A percentile compares a stretch with the other conserved stretches of the same genome.
phyloP scores from a whole-genome alignment of 2,797 vertebrate genomes.

The Aselliscus stoliczkanus region DNA sequence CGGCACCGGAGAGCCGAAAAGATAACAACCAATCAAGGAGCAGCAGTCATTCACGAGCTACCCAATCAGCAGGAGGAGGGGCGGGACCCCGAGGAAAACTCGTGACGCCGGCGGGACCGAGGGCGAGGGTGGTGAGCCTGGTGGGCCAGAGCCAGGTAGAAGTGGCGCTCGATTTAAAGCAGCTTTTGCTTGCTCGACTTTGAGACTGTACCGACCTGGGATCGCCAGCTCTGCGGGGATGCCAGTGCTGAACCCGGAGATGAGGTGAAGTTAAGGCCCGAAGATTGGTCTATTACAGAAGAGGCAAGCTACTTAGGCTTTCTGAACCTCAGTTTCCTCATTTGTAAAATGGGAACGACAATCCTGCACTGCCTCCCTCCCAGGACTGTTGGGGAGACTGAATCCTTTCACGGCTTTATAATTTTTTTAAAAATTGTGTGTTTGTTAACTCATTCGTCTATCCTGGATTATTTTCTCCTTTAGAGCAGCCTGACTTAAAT shows the following conservation, averaged over 20 bases:
- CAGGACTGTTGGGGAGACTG: neutral
- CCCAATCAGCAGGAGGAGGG: conserved; percentile 7
- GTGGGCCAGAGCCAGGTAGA: accelerated
- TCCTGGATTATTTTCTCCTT: neutral
- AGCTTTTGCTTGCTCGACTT: accelerated
- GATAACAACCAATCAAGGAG: conserved; percentile 44
- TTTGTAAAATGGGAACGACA: neutral
- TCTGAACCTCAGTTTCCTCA: neutral
- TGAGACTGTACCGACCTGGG: accelerated
- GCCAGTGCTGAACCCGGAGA: neutral
- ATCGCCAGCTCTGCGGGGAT: accelerated
- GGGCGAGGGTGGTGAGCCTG: accelerated
- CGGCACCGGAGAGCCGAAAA: neutral
- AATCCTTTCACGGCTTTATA: neutral
- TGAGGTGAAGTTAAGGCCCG: neutral
- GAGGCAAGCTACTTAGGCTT: neutral
- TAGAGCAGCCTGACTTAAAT: neutral
- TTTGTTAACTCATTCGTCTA: neutral
- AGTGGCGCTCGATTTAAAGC: neutral
- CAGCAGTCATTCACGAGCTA: neutral
- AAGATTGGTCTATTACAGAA: neutral
- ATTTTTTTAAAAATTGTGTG: neutral
- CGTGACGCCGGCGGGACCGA: neutral
- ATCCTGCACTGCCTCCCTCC: neutral
- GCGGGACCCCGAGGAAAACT: neutral